Base-by-base conservation (phyloP, 2,888 invertebrate species). In the Podotricha telesiphe region DNA sequence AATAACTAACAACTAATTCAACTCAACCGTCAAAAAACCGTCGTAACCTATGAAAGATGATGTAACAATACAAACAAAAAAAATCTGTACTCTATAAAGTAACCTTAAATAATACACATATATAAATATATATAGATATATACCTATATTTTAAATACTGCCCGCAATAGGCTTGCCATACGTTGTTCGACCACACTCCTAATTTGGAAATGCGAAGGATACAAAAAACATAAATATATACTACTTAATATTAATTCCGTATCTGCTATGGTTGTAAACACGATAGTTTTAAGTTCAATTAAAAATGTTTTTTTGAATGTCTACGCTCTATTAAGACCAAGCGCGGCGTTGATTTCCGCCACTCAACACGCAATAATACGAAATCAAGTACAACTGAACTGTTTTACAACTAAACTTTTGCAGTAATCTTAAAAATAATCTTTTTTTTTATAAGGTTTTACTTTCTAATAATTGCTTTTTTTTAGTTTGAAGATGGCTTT, bases 191-290 rank as follows among this genome's bases (percentile, higher is more conserved):
- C 61, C 17, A 45, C 17, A 19, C 28, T 34, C 51, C 53, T 45
- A 3, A n/a, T 19, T 62, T 42, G 67, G 67, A 37, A 67, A 67
- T 20, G 47, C 13, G 47, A 47, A 42, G 15, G 58, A 34, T 20
- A 34, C 20, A 62, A 34, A 67, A 61, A 53, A 34, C 11, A 62
- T 45, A 5, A 67, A 67, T 15, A 47, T 42, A 19, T 20, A 42
- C 40, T 61, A n/a, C 67, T 34, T 42, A 51, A 42, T 51, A 53
- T 61, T 61, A 53, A 42, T 28, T 6, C 34, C 8, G 20, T 55
- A 45, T 45, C 22, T 7, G 45, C 45, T 45, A 11, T 17, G 10
- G 17, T n/a, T 47, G 47, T 17, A 17, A 47, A 17, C 1, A 17
- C 47, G 47, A 47, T 17, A 8, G 17, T 47, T 47, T 0, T 7